phyloP scores from a whole-genome alignment of 1,140 invertebrate genomes.

The Tetramorium simillimum region DNA sequence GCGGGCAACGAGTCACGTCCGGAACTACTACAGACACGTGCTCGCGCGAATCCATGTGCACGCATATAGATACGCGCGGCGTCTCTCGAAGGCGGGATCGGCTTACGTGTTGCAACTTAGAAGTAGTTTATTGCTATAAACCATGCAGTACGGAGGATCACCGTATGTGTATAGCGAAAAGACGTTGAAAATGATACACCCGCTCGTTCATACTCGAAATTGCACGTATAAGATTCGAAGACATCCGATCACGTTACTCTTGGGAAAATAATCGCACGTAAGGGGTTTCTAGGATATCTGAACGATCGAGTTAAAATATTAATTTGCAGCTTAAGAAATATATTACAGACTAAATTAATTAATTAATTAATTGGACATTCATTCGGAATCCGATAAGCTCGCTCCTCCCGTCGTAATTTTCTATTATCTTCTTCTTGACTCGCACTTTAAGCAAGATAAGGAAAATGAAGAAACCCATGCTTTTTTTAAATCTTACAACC shows the following conservation, averaged over 20 bases:
- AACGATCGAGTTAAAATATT: neutral
- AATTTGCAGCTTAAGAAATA: neutral
- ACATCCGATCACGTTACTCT: neutral
- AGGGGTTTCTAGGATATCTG: neutral
- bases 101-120: slow-evolving; percentile 79
- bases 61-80: slow-evolving; percentile 30
- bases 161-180: slow-evolving; percentile 41
- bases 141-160: slow-evolving; percentile 68
- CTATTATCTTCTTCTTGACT: neutral
- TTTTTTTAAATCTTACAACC: neutral
- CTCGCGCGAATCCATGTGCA: neutral
- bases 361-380: neutral
- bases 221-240: neutral
- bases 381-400: neutral
- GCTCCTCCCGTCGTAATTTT: neutral
- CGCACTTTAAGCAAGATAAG: neutral
- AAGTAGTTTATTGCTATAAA: slow-evolving; percentile 77
- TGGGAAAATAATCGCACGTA: neutral
- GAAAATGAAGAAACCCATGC: neutral
- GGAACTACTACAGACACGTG: slow-evolving; percentile 68
- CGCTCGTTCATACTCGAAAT: slow-evolving; percentile 6
- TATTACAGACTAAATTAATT: neutral
- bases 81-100: slow-evolving; percentile 74
- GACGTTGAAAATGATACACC: slow-evolving; percentile 29
- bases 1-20: slow-evolving; percentile 80